Evolutionary conservation across 2,888 invertebrate genomes (phyloP), one percentile per base, ranked within the genome.

Genomic region (Lasiommata megera): DNA sequence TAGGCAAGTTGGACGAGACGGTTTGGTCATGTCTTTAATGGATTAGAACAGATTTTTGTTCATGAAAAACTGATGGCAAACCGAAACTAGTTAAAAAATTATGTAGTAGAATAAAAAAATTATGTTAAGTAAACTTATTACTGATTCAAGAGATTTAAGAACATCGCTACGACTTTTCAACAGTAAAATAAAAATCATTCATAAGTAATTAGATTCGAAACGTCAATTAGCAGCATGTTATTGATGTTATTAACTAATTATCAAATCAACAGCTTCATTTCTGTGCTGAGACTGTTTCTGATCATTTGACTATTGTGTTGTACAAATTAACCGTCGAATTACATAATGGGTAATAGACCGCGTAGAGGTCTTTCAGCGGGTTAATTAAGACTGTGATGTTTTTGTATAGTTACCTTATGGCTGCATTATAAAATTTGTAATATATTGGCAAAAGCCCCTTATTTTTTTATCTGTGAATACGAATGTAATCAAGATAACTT

Each of bases 231-330:
- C 36, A 36, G 18, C 53, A 31, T 51, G 61, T 47, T 54, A 65
- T 65, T 56, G 61, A 64, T 56, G 69, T 73, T 72, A 79, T 78
- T 65, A 58, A 60, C 67, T 72, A 74, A 82, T 61, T 51, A 52
- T 54, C 50, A 36, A 44, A 44, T 44, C 53, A 53, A 53, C 53
- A 53, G 36, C 34, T 36, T 34, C 36, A 43, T 51, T 56, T 56
- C 53, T 54, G 29, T 57, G 12, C 50, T 46, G 23, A 40, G 11
- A 48, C 43, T 48, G 37, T 54, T 61, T 51, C 43, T 51, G 31
- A 41, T 41, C 52, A 46, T 56, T 18, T 53, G 37, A 12, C 57
- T 31, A 61, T 54, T 61, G 61, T 55, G 36, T 53, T 46, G 43
- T 28, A 47, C 43, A 56, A 59, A 60, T 63, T 58, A 52, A 58